Evolutionary conservation across 2,888 invertebrate genomes (phyloP), one percentile per base, ranked within the genome.

Genomic region (Masnerella sp.): DNA sequence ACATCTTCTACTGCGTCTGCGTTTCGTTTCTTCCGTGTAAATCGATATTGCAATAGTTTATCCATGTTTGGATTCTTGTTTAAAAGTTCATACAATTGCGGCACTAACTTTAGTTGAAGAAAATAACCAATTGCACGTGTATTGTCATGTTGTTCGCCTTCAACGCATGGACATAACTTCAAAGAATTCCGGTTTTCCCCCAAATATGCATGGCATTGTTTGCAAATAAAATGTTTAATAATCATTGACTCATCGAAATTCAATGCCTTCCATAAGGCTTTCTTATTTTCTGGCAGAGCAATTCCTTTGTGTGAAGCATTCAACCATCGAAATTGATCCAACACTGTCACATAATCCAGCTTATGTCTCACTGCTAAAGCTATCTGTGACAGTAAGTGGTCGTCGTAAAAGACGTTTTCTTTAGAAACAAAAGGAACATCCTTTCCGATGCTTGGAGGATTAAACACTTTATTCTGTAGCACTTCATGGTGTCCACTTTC

Each of bases 1-100:
- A 71, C 34, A 9, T 69, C 74, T 38, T 65, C 51, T 8, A 56
- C 43, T n/a, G 12, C 20, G 34, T 38, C 25, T 5, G 4, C 7
- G 7, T 25, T 25, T 7, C 7, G 4, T 7, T 25, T 25, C 7
- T 25, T 7, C 7, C 25, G 25, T 25, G 5, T 25, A 25, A 5
- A 25, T 25, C 25, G 5, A 32, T 32, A 32, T 25, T 25, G 25
- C 25, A 25, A n/a, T n/a, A n/a, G n/a, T n/a, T n/a, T n/a, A n/a
- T n/a, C n/a, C n/a, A n/a, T n/a, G n/a, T n/a, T n/a, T n/a, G n/a
- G n/a, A n/a, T n/a, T n/a, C n/a, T n/a, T n/a, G n/a, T n/a, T n/a
- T n/a, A n/a, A n/a, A n/a, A n/a, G n/a, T n/a, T n/a, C n/a, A n/a
- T n/a, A n/a, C n/a, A 38, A 15, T 9, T 9, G 40, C 7, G 9